Base-by-base conservation (phyloP, 30 jellyfish, hydroid and myxozoan species). In the Aurelia sp. region DNA sequence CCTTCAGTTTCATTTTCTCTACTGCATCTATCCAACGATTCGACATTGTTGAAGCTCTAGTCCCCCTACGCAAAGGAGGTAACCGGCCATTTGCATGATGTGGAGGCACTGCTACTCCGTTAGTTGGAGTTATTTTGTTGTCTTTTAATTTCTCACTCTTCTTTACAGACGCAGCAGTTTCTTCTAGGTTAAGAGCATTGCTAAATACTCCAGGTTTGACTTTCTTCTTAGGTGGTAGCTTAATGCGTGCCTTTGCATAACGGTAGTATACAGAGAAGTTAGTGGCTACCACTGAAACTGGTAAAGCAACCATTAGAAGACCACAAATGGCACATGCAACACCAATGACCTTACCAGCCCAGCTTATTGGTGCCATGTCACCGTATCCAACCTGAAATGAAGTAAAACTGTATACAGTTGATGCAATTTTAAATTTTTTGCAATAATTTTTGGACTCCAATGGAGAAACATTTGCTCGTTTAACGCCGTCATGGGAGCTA, bases 231-330 rank as follows among this genome's bases (percentile, higher is more conserved):
- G 98, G 98, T 19, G 98, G 98, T 41, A 91, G 83, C n/a, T 89
- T 83, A n/a, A 91, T 80, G 65, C 95, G 62, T 5, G 98, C 98
- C 72, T 91, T 91, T 18, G 98, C 98, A 67, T 91, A 91, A 72
- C 98, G 85, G 93, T 91, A 91, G 88, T 91, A 91, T 18, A 91
- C 91, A 22, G 98, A 91, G 78, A 91, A 91, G 78, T 91, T 91
- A 22, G 98, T 91, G 41, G 98, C 98, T 4, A 91, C 98, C 12
- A 91, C 98, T 6, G 98, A 91, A 13, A 91, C 98, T 8, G 98
- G 98, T 33, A 91, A 53, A n/a, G 98, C 98, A n/a, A 91, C 98
- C 98, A 91, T 91, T 24, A 91, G 92, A 17, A 91, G 78, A 31
- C 98, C 98, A 63, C 98, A 84, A 1, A 91, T 82, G 40, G 98